Evolutionary conservation across 92 coral and sea anemone genomes (phyloP), one percentile per base, ranked within the genome.

Genomic region (Paramuricea clavata): DNA sequence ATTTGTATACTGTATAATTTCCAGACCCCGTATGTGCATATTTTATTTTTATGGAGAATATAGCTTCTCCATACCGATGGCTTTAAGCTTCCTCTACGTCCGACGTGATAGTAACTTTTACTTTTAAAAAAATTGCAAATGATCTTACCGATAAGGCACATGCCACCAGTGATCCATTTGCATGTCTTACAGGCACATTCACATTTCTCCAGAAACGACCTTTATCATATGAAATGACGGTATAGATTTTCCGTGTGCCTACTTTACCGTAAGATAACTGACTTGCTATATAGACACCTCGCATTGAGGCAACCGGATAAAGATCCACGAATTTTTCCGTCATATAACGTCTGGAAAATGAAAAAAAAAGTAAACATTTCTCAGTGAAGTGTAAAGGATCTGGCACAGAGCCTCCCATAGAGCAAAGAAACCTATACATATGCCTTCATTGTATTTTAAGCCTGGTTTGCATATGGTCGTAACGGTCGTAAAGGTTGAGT

Each of bases 271-370:
- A 2, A 11, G 93, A 76, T 33, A 96, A 83, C 87, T 96, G 99
- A 78, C 92, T 96, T 39, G 98, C 99, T 78, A 96, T 83, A 54
- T 94, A 96, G 39, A 96, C 97, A 9, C 99, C 99, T 81, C 95
- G 86, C 80, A 94, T 31, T 65, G 98, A 95, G 16, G 86, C 91
- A 0, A 96, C 99, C 47, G 93, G 92, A 92, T 96, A 98, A 16
- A 96, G 92, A 83, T 96, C 99, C 1, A 96, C 93, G 88, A 96
- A 96, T 15, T 90, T 81, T 32, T 91, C 92, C 59, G 85, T 73
- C 79, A 94, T 89, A 81, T 92, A 94, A 31, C 92, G 90, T 80
- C 98, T 95, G 81, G 56, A 82, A 79, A 7, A 23, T 32, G 12
- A 76, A 49, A 34, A n/a, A 13, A 4, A 59, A 67, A 67, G 21